Percentiles rank a stretch among this genome's conserved stretches.
phyloP scores from a whole-genome alignment of 2,888 invertebrate species.

The Clepsis dumicolana region DNA sequence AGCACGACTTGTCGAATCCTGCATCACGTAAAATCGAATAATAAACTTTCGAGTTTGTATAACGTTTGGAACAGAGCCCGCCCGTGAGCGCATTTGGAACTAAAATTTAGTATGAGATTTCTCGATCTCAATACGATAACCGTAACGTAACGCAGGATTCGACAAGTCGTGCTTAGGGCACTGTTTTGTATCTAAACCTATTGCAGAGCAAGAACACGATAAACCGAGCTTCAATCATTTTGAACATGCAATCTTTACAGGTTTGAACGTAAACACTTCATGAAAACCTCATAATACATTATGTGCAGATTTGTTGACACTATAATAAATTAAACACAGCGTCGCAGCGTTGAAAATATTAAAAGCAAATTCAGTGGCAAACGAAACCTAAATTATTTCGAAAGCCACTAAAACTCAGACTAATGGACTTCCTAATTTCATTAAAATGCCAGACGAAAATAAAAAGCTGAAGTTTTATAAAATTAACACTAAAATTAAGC shows the following conservation, averaged over 20 bases:
- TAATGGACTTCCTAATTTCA: not conserved
- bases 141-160: too few relatives aligned
- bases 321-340: not conserved
- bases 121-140: too few relatives aligned
- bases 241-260: not conserved
- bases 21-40: too few relatives aligned
- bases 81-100: too few relatives aligned
- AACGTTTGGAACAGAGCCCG: too few relatives aligned
- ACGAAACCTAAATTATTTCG: not conserved
- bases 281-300: not conserved
- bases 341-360: not conserved
- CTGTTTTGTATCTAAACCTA: not conserved
- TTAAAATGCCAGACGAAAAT: not conserved
- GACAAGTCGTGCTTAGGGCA: too few relatives aligned
- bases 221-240: not conserved
- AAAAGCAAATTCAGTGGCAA: not conserved
- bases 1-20: too few relatives aligned
- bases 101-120: too few relatives aligned
- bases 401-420: slow-evolving; percentile 1
- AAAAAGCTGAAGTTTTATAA: not conserved
- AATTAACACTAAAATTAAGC: slow-evolving; percentile 11
- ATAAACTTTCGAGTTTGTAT: too few relatives aligned
- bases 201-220: not conserved
- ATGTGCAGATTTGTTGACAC: not conserved
- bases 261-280: not conserved